A percentile compares a stretch with the other conserved stretches of the same genome.
These are phyloP conservation scores for Sinohyriopsis cumingii DNA, from an alignment of 2,888 invertebrate genomes.

Conservation along the genomic window DNA sequence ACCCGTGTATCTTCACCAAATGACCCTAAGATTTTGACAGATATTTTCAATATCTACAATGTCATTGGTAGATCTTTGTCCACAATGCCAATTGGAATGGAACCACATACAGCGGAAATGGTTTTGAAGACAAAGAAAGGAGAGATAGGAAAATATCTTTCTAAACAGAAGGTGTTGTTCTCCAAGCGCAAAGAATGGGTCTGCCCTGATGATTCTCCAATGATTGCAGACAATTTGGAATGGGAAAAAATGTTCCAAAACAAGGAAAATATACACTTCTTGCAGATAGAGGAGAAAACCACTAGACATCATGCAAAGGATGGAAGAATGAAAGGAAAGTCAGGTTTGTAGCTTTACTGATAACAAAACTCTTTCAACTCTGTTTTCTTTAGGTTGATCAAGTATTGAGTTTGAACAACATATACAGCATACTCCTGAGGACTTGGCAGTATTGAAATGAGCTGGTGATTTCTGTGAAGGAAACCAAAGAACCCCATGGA, in stretches of 20 bases:
- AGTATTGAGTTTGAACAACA: too few relatives aligned
- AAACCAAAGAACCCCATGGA: too few relatives aligned
- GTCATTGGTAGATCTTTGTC: conserved; percentile 42
- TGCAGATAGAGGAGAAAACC: conserved; percentile 33
- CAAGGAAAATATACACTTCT: conserved; percentile 44
- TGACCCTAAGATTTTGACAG: conserved; percentile 35
- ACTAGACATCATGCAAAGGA: too few relatives aligned
- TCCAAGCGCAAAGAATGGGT: conserved; percentile 52
- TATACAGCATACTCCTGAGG: too few relatives aligned
- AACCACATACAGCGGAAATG: conserved; percentile 18
- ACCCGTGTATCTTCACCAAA: conserved; percentile 37
- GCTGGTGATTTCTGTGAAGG: too few relatives aligned
- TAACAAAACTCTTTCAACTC: too few relatives aligned
- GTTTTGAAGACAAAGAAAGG: conserved; percentile 17
- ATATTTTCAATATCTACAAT: conserved; percentile 47
- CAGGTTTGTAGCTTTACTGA: too few relatives aligned
- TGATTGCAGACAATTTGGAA: conserved; percentile 56
- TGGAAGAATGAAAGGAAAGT: too few relatives aligned
- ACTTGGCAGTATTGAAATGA: too few relatives aligned
- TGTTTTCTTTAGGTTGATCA: too few relatives aligned
- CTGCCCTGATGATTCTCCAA: conserved; percentile 43
- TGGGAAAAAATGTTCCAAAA: conserved; percentile 46
- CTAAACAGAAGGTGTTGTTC: conserved; percentile 44
- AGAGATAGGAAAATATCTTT: conserved; percentile 20
- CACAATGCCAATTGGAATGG: conserved; percentile 12